These are phyloP conservation scores for Syngnathoides biaculeatus DNA, from an alignment of 2,113 vertebrate species.

Conservation along the genomic window DNA sequence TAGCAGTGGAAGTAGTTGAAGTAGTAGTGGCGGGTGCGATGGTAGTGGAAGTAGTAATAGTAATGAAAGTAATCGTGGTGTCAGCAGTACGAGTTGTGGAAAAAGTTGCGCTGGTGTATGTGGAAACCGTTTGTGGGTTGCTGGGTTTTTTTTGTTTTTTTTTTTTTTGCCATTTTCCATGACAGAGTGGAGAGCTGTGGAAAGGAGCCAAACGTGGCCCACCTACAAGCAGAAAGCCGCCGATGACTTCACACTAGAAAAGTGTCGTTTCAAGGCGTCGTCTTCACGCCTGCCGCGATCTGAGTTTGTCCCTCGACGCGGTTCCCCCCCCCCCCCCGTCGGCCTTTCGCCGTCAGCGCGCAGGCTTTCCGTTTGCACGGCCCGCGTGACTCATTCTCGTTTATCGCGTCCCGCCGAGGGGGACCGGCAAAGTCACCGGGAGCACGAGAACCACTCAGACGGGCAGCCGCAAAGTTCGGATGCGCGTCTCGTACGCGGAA, in stretches of 20 bases:
- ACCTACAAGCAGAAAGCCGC: neutral
- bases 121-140: too few species aligned
- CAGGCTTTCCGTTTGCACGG: neutral
- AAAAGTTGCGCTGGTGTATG: too few species aligned
- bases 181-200: too few species aligned
- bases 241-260: neutral
- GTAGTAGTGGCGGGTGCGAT: too few species aligned
- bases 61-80: too few species aligned
- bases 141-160: too few species aligned
- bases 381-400: neutral
- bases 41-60: too few species aligned
- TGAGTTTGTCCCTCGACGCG: neutral
- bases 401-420: neutral
- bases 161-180: too few species aligned
- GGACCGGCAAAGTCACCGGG: neutral
- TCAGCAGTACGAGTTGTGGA: too few species aligned
- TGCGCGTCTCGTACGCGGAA: neutral
- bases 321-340: neutral
- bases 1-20: too few species aligned
- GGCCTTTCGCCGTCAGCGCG: neutral
- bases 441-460: neutral
- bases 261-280: neutral
- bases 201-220: too few species aligned
- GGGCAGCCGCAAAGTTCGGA: neutral
- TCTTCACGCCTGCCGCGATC: conserved; percentile 6